These are phyloP conservation scores for Thunnus thynnus DNA, from an alignment of 2,113 vertebrate species.

Conservation along the genomic window DNA sequence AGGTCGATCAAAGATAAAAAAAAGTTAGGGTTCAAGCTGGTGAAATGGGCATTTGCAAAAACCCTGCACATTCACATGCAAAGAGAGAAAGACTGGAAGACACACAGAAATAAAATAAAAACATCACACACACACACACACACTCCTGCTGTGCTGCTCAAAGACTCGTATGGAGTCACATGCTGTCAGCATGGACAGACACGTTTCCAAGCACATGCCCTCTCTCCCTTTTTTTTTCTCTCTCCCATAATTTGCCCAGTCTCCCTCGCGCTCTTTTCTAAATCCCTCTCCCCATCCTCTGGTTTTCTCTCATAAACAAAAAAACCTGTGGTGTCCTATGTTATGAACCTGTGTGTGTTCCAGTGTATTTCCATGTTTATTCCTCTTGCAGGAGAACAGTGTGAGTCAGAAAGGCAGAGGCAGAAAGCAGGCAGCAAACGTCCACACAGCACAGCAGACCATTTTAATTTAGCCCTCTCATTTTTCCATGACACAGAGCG, in stretches of 20 bases:
- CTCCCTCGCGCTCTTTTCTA: background rate
- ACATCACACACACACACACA: conserved; percentile 21
- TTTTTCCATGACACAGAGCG: conserved; percentile 66
- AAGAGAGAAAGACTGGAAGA: background rate
- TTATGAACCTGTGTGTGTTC: background rate
- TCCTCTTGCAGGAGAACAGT: background rate
- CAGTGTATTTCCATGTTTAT: background rate
- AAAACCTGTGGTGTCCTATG: background rate
- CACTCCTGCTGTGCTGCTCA: conserved; percentile 29
- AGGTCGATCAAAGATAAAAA: too few relatives aligned
- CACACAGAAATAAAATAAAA: background rate
- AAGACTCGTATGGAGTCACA: conserved; percentile 44
- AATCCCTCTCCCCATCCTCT: background rate
- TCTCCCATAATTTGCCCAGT: background rate
- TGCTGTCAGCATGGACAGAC: conserved; percentile 59
- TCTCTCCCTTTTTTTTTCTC: background rate
- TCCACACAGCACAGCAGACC: conserved; percentile 21
- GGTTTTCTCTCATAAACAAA: background rate
- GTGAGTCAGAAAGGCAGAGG: conserved; percentile 27
- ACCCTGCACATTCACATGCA: conserved; percentile 19
- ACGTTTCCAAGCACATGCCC: conserved; percentile 70
- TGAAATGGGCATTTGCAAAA: background rate
- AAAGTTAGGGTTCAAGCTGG: background rate
- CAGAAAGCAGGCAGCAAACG: conserved; percentile 10
- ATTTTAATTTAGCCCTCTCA: conserved; percentile 48